Evolutionary conservation across 2,113 vertebrate genomes (phyloP), one percentile per base, ranked within the genome.

Genomic region (Turdus rufiventris): DNA sequence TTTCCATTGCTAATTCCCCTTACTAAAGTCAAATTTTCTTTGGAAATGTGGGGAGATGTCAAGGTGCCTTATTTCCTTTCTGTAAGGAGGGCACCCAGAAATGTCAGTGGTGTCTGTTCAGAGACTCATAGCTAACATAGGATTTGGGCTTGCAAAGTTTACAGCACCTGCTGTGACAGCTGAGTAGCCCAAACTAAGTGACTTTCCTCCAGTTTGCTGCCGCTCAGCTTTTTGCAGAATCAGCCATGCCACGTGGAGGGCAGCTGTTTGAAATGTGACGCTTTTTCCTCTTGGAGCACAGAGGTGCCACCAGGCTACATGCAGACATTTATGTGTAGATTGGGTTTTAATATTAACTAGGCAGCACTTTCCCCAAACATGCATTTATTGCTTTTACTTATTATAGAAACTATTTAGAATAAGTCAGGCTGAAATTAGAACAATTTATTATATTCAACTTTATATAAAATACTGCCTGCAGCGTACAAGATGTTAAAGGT

Each of bases 1-100:
- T 96, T 97, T 96, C 95, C 90, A 93, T 94, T 2, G 84, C 76
- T 96, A 94, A 97, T 97, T 95, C 94, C 90, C 82, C 45, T 84
- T 93, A 83, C 91, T 76, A 20, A 95, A 95, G 91, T 95, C 40
- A 96, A 94, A 85, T 96, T 97, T 93, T 89, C 93, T 94, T 95
- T 79, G 76, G 95, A 95, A 91, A 90, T 90, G 26, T 86, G 90
- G 79, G 75, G 90, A 96, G 94, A 86, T 97, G 94, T 97, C 93
- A 92, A 95, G 88, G 88, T 97, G 63, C 91, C 45, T 97, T 85
- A 90, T 92, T 95, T 97, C 83, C 68, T 90, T 60, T 61, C 85
- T 65, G 65, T 67, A 65, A 91, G 90, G 88, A 90, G 61, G 63
- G 82, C 88, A 71, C 94, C 88, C 68, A 97, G 85, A 96, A 96